Percentiles rank a stretch among this genome's conserved stretches.
These are phyloP conservation scores for Lacanobia oleracea DNA, from an alignment of 2,888 invertebrate species.

Conservation along the genomic window DNA sequence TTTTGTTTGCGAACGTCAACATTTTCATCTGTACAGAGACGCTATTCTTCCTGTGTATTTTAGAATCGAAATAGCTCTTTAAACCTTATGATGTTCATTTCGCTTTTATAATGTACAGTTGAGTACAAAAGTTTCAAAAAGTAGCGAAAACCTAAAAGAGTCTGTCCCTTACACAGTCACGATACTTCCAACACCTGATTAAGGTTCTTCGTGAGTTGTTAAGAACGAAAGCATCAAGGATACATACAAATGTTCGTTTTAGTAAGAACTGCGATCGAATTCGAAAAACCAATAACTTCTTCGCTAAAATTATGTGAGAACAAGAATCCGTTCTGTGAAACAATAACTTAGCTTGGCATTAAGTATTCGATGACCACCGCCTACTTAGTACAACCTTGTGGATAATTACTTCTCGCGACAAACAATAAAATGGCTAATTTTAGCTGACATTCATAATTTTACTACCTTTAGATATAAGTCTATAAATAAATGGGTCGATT, in stretches of 20 bases:
- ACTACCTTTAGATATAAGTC: not conserved
- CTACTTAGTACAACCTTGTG: constrained; percentile 55
- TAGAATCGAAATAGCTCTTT: not conserved
- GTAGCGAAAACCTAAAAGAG: not conserved
- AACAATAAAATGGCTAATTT: constrained; percentile 45
- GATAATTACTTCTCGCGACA: constrained; percentile 55
- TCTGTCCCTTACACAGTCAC: constrained; percentile 17
- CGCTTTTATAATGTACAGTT: not conserved
- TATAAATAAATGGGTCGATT: constrained; percentile 1
- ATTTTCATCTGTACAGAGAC: constrained; percentile 3
- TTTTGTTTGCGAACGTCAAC: constrained; percentile 9
- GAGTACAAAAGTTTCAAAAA: not conserved
- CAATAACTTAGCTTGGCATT: constrained; percentile 13
- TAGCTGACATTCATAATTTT: constrained; percentile 28
- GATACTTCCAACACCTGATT: constrained; percentile 18
- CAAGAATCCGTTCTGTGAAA: constrained; percentile 36
- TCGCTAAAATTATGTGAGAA: constrained; percentile 57
- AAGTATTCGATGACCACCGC: constrained; percentile 45
- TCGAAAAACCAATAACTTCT: constrained; percentile 46
- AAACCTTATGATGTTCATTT: not conserved
- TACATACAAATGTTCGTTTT: constrained; percentile 55
- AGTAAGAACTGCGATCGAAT: constrained; percentile 37
- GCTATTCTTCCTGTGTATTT: constrained; percentile 1
- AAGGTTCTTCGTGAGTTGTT: constrained; percentile 40
- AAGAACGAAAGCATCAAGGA: constrained; percentile 30